Percentiles rank a stretch among this genome's conserved stretches.
Evolutionary conservation across 2,113 vertebrate genomes (phyloP).

Genomic region (Cichladusa arquata): DNA sequence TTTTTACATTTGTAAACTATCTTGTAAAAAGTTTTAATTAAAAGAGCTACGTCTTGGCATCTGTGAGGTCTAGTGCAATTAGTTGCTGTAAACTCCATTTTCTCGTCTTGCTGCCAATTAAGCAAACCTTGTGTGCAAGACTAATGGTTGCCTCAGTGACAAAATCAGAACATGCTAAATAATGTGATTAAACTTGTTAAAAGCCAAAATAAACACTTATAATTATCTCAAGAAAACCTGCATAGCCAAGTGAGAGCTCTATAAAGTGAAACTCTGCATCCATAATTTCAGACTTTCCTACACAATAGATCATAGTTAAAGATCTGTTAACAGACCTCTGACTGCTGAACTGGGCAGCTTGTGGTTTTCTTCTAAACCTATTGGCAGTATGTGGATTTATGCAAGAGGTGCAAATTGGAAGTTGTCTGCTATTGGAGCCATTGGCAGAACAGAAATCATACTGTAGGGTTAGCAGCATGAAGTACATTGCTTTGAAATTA

Average conservation of each 20-base stretch:
- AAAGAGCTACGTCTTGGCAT: neutral
- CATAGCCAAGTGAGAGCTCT: constrained; percentile 59
- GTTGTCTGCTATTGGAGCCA: constrained; percentile 68
- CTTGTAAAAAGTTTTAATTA: constrained; percentile 33
- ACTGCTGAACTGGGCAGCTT: constrained; percentile 69
- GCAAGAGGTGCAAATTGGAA: constrained; percentile 81
- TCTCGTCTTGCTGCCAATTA: constrained; percentile 30
- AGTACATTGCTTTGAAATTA: constrained; percentile 82
- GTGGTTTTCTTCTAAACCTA: constrained; percentile 74
- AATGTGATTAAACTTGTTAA: constrained; percentile 84
- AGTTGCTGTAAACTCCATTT: constrained; percentile 7
- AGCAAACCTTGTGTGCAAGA: constrained; percentile 15
- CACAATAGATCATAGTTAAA: constrained; percentile 78
- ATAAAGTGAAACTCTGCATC: constrained; percentile 69
- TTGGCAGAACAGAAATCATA: constrained; percentile 76
- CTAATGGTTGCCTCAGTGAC: constrained; percentile 61
- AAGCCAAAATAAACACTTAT: constrained; percentile 84
- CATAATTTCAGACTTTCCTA: constrained; percentile 67
- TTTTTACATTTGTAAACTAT: constrained; percentile 22
- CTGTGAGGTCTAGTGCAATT: constrained; percentile 39
- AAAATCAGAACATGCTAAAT: constrained; percentile 76
- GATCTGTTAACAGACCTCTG: constrained; percentile 82
- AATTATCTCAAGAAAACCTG: constrained; percentile 76
- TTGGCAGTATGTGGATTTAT: constrained; percentile 80
- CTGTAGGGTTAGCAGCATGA: constrained; percentile 77